These are phyloP conservation scores for Anarrhichthys ocellatus DNA, from an alignment of 2,113 vertebrate species.

Conservation along the genomic window DNA sequence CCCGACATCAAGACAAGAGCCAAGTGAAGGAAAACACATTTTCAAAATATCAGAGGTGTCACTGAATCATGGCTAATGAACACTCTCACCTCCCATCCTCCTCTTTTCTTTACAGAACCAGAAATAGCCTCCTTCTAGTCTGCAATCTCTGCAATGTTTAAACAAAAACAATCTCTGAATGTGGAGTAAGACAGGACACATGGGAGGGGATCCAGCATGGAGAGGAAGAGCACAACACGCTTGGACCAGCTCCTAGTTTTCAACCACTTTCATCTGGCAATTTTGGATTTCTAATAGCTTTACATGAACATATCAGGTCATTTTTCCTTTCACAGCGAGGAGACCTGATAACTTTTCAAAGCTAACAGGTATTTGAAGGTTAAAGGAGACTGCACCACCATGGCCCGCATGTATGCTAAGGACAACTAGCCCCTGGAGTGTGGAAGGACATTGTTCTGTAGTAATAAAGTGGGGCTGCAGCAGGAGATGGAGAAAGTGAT, in stretches of 20 bases:
- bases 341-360: conserved; percentile 27
- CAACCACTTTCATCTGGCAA: not conserved
- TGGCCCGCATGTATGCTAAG: conserved; percentile 22
- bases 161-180: conserved; percentile 10
- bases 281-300: not conserved
- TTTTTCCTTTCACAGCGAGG: not conserved
- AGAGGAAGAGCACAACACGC: not conserved
- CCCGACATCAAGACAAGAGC: not conserved
- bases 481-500: conserved; percentile 33
- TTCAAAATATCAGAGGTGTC: conserved; percentile 40
- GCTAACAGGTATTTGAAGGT: conserved; percentile 51
- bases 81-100: not conserved
- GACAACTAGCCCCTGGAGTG: conserved; percentile 53
- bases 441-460: conserved; percentile 41
- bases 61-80: conserved; percentile 36
- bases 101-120: conserved; percentile 3
- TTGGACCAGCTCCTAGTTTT: not conserved
- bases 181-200: conserved; percentile 22
- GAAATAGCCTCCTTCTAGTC: not conserved
- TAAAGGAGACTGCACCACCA: conserved; percentile 17
- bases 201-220: not conserved
- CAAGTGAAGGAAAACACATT: conserved; percentile 7
- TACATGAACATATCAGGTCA: conserved; percentile 22
- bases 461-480: conserved; percentile 39
- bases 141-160: conserved; percentile 4